Conservation (phyloP, 2,113 vertebrate species). For the Rattus rattus region DNA sequence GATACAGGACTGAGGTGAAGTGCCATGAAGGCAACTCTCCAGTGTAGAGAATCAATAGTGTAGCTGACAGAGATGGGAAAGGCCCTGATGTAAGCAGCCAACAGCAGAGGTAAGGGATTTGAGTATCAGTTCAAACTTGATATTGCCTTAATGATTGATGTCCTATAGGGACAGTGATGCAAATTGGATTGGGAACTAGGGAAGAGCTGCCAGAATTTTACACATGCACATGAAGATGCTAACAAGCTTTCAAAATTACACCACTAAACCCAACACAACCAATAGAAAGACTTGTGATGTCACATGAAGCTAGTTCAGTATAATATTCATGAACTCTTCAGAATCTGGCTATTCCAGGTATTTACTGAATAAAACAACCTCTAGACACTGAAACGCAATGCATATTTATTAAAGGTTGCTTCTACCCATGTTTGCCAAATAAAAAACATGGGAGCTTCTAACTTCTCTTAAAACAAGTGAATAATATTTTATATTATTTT, state of each 20-base stretch:
- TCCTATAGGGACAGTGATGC: not conserved
- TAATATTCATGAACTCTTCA: not conserved
- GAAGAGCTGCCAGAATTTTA: slow-evolving; percentile 23
- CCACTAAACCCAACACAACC: not conserved
- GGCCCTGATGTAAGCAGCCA: not conserved
- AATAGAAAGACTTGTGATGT: slow-evolving; percentile 1
- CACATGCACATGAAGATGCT: slow-evolving; percentile 28
- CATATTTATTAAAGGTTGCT: not conserved
- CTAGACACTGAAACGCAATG: not conserved
- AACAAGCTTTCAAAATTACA: slow-evolving; percentile 36
- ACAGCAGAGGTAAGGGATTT: not conserved
- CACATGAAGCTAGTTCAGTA: not conserved
- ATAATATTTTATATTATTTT: not conserved
- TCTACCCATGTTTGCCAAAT: not conserved
- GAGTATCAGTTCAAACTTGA: not conserved
- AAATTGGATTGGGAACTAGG: not conserved
- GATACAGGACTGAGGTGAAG: not conserved
- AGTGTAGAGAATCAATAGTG: not conserved
- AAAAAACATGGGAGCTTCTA: not conserved
- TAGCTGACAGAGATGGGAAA: not conserved
- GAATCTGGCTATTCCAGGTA: not conserved
- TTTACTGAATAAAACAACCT: not conserved
- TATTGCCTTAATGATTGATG: not conserved
- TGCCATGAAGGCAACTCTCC: not conserved
- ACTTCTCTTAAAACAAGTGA: not conserved